Evolutionary conservation across 2,888 invertebrate species (phyloP).

Genomic region (Ochlodes sylvanus): DNA sequence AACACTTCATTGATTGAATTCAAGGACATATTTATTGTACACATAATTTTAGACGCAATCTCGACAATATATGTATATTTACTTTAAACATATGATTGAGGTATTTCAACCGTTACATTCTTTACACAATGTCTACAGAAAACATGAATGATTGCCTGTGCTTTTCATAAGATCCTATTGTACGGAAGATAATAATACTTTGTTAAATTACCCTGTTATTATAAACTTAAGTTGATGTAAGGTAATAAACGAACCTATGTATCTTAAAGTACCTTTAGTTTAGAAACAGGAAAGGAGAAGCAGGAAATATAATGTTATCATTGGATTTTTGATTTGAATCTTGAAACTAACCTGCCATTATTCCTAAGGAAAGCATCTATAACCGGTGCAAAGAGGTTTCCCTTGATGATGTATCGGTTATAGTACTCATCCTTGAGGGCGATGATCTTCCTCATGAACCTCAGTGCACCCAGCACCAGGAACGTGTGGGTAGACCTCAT

Average conservation of each 20-base stretch:
- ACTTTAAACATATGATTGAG: not conserved
- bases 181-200: too few relatives aligned
- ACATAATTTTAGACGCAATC: not conserved
- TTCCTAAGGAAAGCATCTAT: constrained; percentile 98
- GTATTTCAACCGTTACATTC: not conserved
- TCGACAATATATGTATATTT: not conserved
- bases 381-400: constrained; percentile 97
- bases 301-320: too few relatives aligned
- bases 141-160: too few relatives aligned
- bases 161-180: too few relatives aligned
- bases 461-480: constrained; percentile 97
- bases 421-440: constrained; percentile 99
- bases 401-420: constrained; percentile 97
- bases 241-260: too few relatives aligned
- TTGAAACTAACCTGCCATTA: constrained; percentile 89
- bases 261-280: too few relatives aligned
- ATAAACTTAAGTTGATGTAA: too few relatives aligned
- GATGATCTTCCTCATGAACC: constrained; percentile 98
- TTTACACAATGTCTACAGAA: not conserved
- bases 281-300: too few relatives aligned
- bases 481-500: constrained; percentile 99
- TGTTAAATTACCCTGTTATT: too few relatives aligned
- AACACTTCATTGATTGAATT: not conserved
- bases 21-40: not conserved
- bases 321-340: too few relatives aligned